Evolutionary conservation across 2,797 vertebrate genomes (phyloP), one percentile per base, ranked within the genome.

Genomic region (Prunella strophiata): DNA sequence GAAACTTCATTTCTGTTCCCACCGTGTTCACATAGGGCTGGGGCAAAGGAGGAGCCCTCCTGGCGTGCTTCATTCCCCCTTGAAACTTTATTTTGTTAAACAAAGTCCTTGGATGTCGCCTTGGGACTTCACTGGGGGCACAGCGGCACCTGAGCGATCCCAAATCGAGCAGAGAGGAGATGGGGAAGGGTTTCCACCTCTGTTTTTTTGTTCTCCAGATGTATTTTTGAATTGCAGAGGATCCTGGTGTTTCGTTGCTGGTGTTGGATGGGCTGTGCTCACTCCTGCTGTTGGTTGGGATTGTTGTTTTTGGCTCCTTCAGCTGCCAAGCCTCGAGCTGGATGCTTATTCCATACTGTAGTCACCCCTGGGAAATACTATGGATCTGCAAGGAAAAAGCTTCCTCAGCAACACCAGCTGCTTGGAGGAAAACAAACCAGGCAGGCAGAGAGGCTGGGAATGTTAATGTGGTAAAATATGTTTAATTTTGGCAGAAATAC

Each of bases 31-130:
- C 11, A 14, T 9, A 1, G 0, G 2, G 36, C 42, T 38, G 11
- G 48, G 63, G 26, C 9, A 9, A 27, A 52, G 59, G 50, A 65
- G 43, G 6, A 47, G 40, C 34, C 32, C 19, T 71, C 40, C 70
- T 16, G 36, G 4, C 5, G 43, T 11, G 25, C 13, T 36, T 58
- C 29, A 4, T 22, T n/a, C 8, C 25, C 19, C 0, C 40, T 38
- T 0, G 0, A 20, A 30, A 36, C n/a, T 3, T 2, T 2, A 5
- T 43, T 83, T 32, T 1, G 0, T 52, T 13, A 0, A 26, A 18
- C 29, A 13, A 8, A 78, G 66, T 14, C 36, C 61, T 29, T 16
- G n/a, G 7, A 0, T 58, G 2, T 13, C 42, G 1, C 54, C 14
- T 32, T 2, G 26, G 19, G 22, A 5, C 22, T 48, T 23, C 2